Base-by-base conservation (phyloP, 2,888 invertebrate genomes). In the Vanessa cardui region DNA sequence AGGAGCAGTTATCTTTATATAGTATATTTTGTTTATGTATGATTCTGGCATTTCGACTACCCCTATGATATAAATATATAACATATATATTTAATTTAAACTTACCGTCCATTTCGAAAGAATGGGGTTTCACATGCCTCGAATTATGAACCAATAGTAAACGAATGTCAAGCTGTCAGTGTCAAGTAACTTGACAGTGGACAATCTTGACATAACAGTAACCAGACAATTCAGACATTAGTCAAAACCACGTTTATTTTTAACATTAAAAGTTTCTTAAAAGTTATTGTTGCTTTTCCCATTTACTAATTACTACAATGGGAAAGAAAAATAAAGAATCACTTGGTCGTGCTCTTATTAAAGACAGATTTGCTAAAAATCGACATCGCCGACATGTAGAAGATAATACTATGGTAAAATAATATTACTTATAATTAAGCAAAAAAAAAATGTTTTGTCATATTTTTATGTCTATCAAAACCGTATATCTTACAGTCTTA, bases 261-360 rank as follows among this genome's bases (percentile, higher is more conserved):
- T n/a, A 18, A 20, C 6, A 20, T 26, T 49, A 18, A 9, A 18
- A 49, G n/a, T 18, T 49, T 18, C 3, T 9, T 18, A 18, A 33
- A 6, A n/a, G 4, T 54, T 31, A n/a, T 31, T 15, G 16, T 16
- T 16, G 15, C 2, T 8, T 0, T 54, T 33, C 6, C 49, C 1
- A 45, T 58, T 64, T 50, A 6, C 18, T 26, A 26, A 26, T n/a
- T 70, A 62, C 58, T 6, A 94, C 64, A 73, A 97, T 96, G 97
- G 95, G 96, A 16, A 96, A 96, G 83, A 96, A 96, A 83, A 94
- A 93, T 77, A 96, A 96, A 86, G 87, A 91, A 64, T 86, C 87
- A 46, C 90, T 96, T 58, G 97, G 96, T 0, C 93, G 96, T 67
- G 92, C 96, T 0, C 90, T 97, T 50, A 96, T 97, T 49, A 96